Percentiles rank a stretch among this genome's conserved stretches.
phyloP scores from a whole-genome alignment of 2,113 vertebrate species.

The Ornithorhynchus anatinus region DNA sequence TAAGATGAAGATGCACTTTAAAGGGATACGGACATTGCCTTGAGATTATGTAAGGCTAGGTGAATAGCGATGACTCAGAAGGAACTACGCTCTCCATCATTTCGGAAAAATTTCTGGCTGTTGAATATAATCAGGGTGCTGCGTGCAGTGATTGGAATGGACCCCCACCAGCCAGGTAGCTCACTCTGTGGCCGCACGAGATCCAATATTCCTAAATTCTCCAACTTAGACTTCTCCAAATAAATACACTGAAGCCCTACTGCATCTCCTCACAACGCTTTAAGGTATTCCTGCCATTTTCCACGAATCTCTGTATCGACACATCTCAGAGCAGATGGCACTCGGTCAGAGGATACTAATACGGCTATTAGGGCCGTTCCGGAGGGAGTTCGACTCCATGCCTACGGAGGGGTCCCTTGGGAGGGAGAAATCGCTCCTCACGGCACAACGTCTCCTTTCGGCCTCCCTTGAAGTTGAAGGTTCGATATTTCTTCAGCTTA shows the following conservation, averaged over 20 bases:
- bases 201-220: neutral
- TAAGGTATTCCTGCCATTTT: slow-evolving; percentile 27
- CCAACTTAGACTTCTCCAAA: neutral
- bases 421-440: slow-evolving; percentile 29
- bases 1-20: too few species aligned
- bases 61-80: neutral
- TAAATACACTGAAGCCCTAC: slow-evolving; percentile 1
- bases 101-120: neutral
- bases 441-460: neutral
- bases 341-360: slow-evolving; percentile 52
- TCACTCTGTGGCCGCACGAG: slow-evolving; percentile 3
- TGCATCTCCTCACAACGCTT: slow-evolving; percentile 16
- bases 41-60: slow-evolving; percentile 3
- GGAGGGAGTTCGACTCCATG: slow-evolving; percentile 25
- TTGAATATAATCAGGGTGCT: neutral
- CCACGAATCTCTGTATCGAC: slow-evolving; percentile 37
- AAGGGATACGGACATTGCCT: neutral
- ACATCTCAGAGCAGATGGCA: slow-evolving; percentile 41
- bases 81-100: neutral
- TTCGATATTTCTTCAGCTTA: too few species aligned
- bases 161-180: neutral
- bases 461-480: neutral
- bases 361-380: slow-evolving; percentile 45
- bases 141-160: neutral
- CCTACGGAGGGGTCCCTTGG: slow-evolving; percentile 4